Conservation (phyloP, 2,113 vertebrate species). For the Takifugu bimaculatus region DNA sequence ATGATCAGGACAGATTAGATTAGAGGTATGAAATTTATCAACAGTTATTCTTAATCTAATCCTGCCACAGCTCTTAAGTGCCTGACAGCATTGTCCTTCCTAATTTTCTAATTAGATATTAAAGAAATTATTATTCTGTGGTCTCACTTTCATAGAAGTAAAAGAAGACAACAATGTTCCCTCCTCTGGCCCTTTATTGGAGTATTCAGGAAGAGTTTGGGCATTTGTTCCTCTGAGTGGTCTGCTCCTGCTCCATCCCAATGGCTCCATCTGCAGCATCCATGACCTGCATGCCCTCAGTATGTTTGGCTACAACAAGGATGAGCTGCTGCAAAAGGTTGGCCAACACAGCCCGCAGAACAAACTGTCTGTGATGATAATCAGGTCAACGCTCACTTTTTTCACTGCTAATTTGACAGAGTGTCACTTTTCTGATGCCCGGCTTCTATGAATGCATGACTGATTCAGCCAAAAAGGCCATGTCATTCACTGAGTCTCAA, state of each 20-base stretch:
- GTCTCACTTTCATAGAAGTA: constrained; percentile 27
- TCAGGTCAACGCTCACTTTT: constrained; percentile 13
- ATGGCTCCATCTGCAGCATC: constrained; percentile 84
- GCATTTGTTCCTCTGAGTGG: constrained; percentile 83
- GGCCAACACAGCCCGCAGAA: constrained; percentile 15
- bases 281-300: constrained; percentile 78
- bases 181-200: constrained; percentile 38
- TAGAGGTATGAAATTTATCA: not conserved
- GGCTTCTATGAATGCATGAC: constrained; percentile 84
- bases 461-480: constrained; percentile 35
- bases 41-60: not conserved
- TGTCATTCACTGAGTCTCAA: constrained; percentile 25
- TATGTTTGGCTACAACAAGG: constrained; percentile 83
- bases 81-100: not conserved
- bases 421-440: constrained; percentile 87
- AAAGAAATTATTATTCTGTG: not conserved
- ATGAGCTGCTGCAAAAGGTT: constrained; percentile 87
- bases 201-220: constrained; percentile 80
- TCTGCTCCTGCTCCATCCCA: constrained; percentile 79
- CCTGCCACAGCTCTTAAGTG: too few species aligned
- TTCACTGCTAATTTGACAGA: constrained; percentile 69
- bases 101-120: not conserved
- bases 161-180: constrained; percentile 20
- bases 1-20: not conserved
- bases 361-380: not conserved